A percentile compares a stretch with the other conserved stretches of the same genome.
phyloP scores from a whole-genome alignment of 2,113 vertebrate genomes.

The Oreotragus oreotragus region DNA sequence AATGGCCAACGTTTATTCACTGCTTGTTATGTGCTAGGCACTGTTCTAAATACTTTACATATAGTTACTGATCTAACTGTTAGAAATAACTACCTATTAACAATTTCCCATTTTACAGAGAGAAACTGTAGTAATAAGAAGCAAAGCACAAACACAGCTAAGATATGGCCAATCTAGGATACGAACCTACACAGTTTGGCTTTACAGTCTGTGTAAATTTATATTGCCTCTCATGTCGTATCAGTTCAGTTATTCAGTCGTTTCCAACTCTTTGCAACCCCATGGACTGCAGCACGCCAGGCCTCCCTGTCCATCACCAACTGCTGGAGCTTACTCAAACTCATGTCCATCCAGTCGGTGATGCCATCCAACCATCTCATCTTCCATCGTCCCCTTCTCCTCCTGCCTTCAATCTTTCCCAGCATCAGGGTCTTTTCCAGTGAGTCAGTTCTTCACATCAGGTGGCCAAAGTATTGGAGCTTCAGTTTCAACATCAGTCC shows the following conservation, averaged over 20 bases:
- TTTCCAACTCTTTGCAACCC: background rate
- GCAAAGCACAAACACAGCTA: background rate
- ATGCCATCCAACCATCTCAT: background rate
- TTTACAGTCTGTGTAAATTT: background rate
- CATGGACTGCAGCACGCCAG: background rate
- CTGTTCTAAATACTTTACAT: background rate
- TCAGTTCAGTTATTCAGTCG: background rate
- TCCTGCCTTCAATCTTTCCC: background rate
- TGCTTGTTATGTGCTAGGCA: background rate
- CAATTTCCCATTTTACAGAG: background rate
- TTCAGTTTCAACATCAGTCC: background rate
- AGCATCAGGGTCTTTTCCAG: background rate
- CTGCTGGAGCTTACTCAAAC: background rate
- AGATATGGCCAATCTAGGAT: background rate
- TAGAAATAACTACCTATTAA: background rate
- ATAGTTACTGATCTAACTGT: background rate
- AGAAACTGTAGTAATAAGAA: background rate
- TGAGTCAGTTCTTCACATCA: background rate
- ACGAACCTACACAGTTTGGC: background rate
- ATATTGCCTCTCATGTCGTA: too few species aligned
- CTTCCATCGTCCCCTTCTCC: accelerated
- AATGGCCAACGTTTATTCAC: background rate
- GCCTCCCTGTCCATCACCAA: background rate
- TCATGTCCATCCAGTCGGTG: accelerated
- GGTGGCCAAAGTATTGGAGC: background rate